Conservation (phyloP, 2,797 vertebrate species). For the Natrix natrix region DNA sequence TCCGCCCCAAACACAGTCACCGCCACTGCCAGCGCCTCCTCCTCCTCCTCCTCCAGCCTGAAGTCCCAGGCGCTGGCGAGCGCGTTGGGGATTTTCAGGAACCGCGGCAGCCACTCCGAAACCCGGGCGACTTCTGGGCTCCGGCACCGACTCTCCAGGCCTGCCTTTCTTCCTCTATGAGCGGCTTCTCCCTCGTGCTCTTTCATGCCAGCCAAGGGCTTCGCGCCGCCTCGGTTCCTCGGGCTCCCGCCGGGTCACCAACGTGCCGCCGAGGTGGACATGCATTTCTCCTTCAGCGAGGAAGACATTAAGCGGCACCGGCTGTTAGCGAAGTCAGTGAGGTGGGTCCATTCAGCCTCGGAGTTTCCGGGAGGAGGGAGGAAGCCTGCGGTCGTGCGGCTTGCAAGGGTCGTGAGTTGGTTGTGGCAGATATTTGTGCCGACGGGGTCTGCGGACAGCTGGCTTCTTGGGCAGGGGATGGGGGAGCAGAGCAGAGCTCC, state of each 20-base stretch:
- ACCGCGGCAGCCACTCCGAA: no score
- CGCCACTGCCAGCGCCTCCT: background rate
- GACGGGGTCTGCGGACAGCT: background rate
- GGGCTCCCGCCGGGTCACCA: background rate
- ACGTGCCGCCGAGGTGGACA: slow-evolving; percentile 15
- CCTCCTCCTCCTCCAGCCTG: background rate
- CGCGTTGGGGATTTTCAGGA: background rate
- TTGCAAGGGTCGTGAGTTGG: background rate
- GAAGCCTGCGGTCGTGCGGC: background rate
- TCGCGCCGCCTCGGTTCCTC: slow-evolving; percentile 5
- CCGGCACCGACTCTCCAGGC: background rate
- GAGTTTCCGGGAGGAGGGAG: background rate
- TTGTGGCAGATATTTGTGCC: background rate
- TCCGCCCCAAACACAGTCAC: background rate
- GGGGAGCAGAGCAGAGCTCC: background rate
- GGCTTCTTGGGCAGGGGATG: background rate
- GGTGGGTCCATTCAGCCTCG: slow-evolving; percentile 54
- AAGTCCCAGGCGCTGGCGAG: background rate
- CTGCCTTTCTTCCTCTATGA: background rate
- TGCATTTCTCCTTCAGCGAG: slow-evolving; percentile 70
- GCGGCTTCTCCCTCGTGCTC: background rate
- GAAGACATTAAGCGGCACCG: slow-evolving; percentile 64
- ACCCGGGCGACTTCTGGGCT: background rate
- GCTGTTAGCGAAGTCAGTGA: slow-evolving; percentile 61
- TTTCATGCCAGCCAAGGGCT: slow-evolving; percentile 31